These are phyloP conservation scores for Galago senegalensis DNA, from an alignment of 2,797 vertebrate genomes.

Conservation along the genomic window DNA sequence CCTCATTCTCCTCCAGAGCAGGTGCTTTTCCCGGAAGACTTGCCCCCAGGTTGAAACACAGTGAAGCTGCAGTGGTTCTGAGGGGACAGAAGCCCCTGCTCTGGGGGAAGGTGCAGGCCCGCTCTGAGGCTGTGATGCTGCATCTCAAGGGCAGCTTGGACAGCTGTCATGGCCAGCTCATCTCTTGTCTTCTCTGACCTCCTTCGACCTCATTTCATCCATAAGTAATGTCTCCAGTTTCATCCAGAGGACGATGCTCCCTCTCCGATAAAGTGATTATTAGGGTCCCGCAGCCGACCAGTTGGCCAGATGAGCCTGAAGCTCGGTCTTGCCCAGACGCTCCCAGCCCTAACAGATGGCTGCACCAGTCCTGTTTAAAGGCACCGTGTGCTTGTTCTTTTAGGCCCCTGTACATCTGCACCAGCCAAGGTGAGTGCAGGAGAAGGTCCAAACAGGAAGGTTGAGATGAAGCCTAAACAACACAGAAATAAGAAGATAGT, in stretches of 20 bases:
- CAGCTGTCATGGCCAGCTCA: slow-evolving; percentile 69
- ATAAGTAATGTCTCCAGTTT: slow-evolving; percentile 76
- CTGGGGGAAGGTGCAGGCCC: not conserved
- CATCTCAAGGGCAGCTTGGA: slow-evolving; percentile 9
- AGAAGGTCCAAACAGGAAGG: not conserved
- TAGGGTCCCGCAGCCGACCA: slow-evolving; percentile 64
- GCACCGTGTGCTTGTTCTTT: not conserved
- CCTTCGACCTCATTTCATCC: slow-evolving; percentile 75
- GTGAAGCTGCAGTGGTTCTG: not conserved
- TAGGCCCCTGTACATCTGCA: slow-evolving; percentile 31
- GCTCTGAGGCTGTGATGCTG: not conserved
- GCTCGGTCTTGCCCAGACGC: not conserved
- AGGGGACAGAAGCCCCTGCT: not conserved
- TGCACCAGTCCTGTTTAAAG: slow-evolving; percentile 55
- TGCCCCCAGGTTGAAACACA: not conserved
- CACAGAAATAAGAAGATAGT: not conserved
- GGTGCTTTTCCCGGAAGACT: not conserved
- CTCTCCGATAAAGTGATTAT: slow-evolving; percentile 70
- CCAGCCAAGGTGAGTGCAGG: slow-evolving; percentile 7
- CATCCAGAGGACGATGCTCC: not conserved
- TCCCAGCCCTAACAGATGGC: slow-evolving; percentile 75
- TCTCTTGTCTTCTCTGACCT: slow-evolving; percentile 72
- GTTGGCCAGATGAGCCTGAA: slow-evolving; percentile 72
- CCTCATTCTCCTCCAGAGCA: not conserved
- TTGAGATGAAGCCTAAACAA: not conserved